These are phyloP conservation scores for Stichopus horrens DNA, from an alignment of 53 echinoderm and acorn worm genomes.

Conservation along the genomic window DNA sequence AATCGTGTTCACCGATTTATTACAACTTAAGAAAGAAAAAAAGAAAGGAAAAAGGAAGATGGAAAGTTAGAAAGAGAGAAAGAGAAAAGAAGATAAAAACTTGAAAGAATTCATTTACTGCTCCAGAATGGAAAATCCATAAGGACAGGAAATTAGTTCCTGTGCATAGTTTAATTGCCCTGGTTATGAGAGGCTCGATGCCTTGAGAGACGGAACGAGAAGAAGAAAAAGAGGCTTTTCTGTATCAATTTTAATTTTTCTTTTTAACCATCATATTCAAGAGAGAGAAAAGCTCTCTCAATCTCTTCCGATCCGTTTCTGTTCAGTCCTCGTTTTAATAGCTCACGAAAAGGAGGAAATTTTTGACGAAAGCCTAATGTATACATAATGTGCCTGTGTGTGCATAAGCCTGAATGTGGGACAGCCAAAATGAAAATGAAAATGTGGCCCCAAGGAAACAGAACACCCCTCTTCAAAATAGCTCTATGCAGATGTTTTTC, in stretches of 20 bases:
- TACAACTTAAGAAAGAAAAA: background rate
- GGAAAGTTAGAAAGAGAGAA: background rate
- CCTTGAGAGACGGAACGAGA: constrained; percentile 1
- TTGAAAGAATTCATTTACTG: constrained; percentile 28
- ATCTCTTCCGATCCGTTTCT: background rate
- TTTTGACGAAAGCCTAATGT: constrained; percentile 40
- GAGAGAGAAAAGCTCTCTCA: background rate
- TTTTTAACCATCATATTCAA: background rate
- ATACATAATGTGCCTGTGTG: constrained; percentile 41
- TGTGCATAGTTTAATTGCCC: constrained; percentile 50
- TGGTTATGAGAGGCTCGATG: constrained; percentile 30
- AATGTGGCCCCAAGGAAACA: constrained; percentile 46
- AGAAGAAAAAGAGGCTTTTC: constrained; percentile 13
- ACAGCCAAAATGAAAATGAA: constrained; percentile 39
- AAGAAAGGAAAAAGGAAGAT: background rate
- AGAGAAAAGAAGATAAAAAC: background rate
- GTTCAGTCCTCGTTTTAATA: background rate
- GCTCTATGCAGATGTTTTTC: constrained; percentile 53
- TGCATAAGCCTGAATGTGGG: constrained; percentile 44
- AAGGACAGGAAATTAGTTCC: constrained; percentile 50
- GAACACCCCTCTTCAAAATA: constrained; percentile 43
- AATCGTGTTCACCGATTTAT: no score
- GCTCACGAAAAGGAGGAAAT: constrained; percentile 15
- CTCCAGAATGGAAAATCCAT: constrained; percentile 42
- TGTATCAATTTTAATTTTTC: constrained; percentile 52